phyloP scores from a whole-genome alignment of 1,140 invertebrate species.

The Lerema accius region DNA sequence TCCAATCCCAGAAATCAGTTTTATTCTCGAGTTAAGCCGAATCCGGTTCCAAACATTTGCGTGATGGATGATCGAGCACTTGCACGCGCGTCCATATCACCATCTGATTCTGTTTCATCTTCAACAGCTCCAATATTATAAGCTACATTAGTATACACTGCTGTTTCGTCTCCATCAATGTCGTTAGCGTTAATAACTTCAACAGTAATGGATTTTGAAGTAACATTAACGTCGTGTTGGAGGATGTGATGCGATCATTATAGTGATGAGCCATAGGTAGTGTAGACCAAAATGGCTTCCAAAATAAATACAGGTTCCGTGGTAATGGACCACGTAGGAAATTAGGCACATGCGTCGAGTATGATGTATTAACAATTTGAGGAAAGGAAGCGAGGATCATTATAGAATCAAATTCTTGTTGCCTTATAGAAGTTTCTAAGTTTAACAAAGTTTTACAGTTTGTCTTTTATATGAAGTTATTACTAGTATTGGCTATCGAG shows the following conservation, averaged over 20 bases:
- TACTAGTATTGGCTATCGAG: too few relatives aligned
- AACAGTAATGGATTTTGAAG: slow-evolving; percentile 26
- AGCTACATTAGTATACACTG: slow-evolving; percentile 37
- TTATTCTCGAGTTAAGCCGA: slow-evolving; percentile 35
- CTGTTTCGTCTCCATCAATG: slow-evolving; percentile 31
- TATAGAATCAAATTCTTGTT: slow-evolving; percentile 16
- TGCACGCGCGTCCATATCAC: slow-evolving; percentile 48
- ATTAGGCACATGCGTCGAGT: slow-evolving; percentile 47
- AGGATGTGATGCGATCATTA: slow-evolving; percentile 46
- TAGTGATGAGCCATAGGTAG: slow-evolving; percentile 60
- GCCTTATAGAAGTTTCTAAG: neutral
- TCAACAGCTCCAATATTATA: slow-evolving; percentile 10
- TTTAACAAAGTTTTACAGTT: too few relatives aligned
- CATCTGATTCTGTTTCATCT: slow-evolving; percentile 20
- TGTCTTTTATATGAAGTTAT: too few relatives aligned
- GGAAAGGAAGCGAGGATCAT: slow-evolving; percentile 18
- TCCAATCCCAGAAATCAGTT: slow-evolving; percentile 31
- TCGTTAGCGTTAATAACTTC: neutral
- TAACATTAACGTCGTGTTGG: neutral
- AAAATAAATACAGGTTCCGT: slow-evolving; percentile 77
- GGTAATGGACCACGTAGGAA: slow-evolving; percentile 61
- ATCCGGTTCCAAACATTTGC: slow-evolving; percentile 75
- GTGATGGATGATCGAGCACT: slow-evolving; percentile 71
- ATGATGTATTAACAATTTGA: slow-evolving; percentile 32
- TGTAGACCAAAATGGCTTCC: slow-evolving; percentile 72